These are phyloP conservation scores for Rachycentron canadum DNA, from an alignment of 2,797 vertebrate genomes.

Conservation along the genomic window DNA sequence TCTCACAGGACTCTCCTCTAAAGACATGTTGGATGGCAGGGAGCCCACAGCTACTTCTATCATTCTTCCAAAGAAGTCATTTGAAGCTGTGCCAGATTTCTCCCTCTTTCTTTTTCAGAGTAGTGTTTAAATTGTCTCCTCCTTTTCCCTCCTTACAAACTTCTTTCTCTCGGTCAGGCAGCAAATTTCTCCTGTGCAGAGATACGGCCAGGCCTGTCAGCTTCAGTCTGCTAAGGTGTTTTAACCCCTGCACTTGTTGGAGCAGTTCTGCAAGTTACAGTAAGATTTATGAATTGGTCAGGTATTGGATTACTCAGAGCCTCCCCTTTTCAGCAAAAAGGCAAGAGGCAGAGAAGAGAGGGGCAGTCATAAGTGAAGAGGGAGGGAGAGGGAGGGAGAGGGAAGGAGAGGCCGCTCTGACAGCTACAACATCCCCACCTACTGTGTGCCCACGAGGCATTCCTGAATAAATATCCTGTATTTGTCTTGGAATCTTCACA, in stretches of 20 bases:
- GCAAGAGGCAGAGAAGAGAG: slow-evolving; percentile 66
- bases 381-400: slow-evolving; percentile 68
- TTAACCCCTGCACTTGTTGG: slow-evolving; percentile 83
- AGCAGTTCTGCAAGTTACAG: slow-evolving; percentile 89
- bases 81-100: slow-evolving; percentile 56
- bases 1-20: slow-evolving; percentile 84
- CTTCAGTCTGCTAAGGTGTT: slow-evolving; percentile 76
- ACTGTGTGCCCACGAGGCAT: slow-evolving; percentile 68
- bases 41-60: slow-evolving; percentile 63
- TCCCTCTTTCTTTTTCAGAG: slow-evolving; percentile 30
- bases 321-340: slow-evolving; percentile 85
- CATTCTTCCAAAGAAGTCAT: slow-evolving; percentile 74
- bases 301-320: slow-evolving; percentile 92
- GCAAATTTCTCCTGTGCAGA: slow-evolving; percentile 42
- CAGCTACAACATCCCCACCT: slow-evolving; percentile 73
- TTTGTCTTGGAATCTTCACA: slow-evolving; percentile 64
- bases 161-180: slow-evolving; percentile 33
- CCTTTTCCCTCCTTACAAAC: slow-evolving; percentile 38
- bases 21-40: slow-evolving; percentile 85
- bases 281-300: slow-evolving; percentile 87
- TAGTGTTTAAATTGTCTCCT: slow-evolving; percentile 36
- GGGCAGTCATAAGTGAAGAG: slow-evolving; percentile 64
- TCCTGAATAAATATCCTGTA: slow-evolving; percentile 77
- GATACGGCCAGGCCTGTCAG: slow-evolving; percentile 64
- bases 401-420: slow-evolving; percentile 61